A percentile compares a stretch with the other conserved stretches of the same genome.
These are phyloP conservation scores for Holcopasites calliopsidis DNA, from an alignment of 1,140 invertebrate genomes.

Conservation along the genomic window DNA sequence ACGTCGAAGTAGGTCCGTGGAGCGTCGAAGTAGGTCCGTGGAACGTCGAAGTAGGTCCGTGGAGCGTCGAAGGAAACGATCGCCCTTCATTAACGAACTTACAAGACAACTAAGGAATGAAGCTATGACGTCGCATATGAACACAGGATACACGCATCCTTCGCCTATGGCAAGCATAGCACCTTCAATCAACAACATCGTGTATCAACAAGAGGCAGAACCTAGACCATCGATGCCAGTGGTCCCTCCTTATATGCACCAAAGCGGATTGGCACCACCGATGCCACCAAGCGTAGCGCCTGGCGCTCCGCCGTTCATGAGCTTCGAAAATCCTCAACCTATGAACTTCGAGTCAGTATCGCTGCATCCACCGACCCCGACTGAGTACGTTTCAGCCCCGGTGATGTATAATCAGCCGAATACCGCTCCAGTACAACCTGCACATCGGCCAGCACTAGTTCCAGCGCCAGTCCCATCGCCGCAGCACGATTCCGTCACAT, in stretches of 20 bases:
- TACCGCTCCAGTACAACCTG: constrained; percentile 38
- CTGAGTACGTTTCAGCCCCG: constrained; percentile 66
- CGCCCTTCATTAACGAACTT: constrained; percentile 76
- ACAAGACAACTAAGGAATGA: constrained; percentile 71
- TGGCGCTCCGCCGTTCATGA: constrained; percentile 59
- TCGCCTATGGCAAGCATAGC: constrained; percentile 43
- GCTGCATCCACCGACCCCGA: constrained; percentile 45
- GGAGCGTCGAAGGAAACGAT: constrained; percentile 72
- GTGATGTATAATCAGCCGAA: constrained; percentile 68
- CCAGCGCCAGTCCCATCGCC: constrained; percentile 63
- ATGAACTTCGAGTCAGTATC: constrained; percentile 67
- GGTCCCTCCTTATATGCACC: constrained; percentile 57
- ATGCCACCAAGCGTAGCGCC: constrained; percentile 31
- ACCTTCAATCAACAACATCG: constrained; percentile 38
- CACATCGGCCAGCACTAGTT: constrained; percentile 37
- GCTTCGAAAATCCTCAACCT: constrained; percentile 63
- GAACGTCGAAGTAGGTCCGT: constrained; percentile 68
- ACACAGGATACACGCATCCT: constrained; percentile 45
- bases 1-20: constrained; percentile 67
- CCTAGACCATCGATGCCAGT: constrained; percentile 21
- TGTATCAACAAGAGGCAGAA: constrained; percentile 40
- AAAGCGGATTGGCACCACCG: constrained; percentile 39
- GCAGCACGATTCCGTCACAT: constrained; percentile 72
- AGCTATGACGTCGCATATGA: constrained; percentile 35
- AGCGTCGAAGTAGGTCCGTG: constrained; percentile 67